Percentiles rank a stretch among this genome's conserved stretches.
Conservation (phyloP, 2,113 vertebrate genomes). For the Erythrocercus mccallii region DNA sequence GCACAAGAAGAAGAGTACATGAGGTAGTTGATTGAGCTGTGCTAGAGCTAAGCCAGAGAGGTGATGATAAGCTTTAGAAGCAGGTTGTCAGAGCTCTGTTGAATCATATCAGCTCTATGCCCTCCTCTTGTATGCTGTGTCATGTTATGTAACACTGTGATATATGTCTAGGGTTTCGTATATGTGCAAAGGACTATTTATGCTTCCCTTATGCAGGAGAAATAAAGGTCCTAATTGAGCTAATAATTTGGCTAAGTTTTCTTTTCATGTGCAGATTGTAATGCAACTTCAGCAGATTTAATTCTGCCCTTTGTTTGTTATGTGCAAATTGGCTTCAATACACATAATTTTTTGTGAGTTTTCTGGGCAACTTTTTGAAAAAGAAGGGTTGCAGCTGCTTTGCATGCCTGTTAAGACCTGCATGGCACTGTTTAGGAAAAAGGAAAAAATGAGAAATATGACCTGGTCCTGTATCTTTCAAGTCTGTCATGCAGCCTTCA, state of each 20-base stretch:
- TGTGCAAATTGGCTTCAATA: neutral
- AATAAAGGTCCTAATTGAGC: neutral
- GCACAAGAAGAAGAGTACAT: neutral
- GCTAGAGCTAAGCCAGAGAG: neutral
- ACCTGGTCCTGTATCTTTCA: neutral
- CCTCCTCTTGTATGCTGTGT: neutral
- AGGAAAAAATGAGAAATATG: neutral
- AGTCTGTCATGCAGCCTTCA: neutral
- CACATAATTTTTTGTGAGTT: neutral
- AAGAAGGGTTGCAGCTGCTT: neutral
- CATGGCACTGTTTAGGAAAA: neutral
- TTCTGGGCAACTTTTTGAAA: neutral
- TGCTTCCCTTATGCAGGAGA: neutral
- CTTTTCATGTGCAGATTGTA: neutral
- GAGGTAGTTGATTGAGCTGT: neutral
- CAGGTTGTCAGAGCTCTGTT: neutral
- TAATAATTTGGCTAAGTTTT: neutral
- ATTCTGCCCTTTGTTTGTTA: neutral
- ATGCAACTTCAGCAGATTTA: neutral
- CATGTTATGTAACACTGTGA: neutral
- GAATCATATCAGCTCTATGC: fast-evolving
- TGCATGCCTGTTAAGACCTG: neutral
- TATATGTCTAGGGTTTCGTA: neutral
- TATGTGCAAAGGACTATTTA: neutral
- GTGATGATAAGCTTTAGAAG: neutral